A percentile compares a stretch with the other conserved stretches of the same genome.
Conservation (phyloP, 2,888 invertebrate species). For the Hipparchia sbordonii region DNA sequence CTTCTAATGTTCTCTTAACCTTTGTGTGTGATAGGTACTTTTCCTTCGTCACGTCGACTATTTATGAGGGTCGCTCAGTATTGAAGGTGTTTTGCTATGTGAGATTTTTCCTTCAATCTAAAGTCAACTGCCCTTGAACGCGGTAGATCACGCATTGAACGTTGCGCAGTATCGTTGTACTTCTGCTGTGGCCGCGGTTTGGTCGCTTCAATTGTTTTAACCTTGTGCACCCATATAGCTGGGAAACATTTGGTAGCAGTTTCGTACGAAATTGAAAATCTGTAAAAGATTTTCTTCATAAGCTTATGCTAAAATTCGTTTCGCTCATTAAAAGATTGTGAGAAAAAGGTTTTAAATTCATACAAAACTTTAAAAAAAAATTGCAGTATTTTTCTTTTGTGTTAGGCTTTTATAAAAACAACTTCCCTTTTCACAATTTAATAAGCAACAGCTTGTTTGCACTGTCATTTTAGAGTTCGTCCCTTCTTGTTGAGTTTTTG, state of each 20-base stretch:
- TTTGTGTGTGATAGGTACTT: too few relatives aligned
- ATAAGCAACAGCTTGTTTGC: too few relatives aligned
- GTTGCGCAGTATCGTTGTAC: constrained; percentile 19
- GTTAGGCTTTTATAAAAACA: too few relatives aligned
- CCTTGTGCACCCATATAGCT: constrained; percentile 69
- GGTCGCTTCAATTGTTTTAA: constrained; percentile 66
- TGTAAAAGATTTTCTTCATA: not conserved
- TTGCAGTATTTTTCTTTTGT: too few relatives aligned
- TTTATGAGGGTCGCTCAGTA: not conserved
- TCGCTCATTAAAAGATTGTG: not conserved
- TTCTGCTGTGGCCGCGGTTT: constrained; percentile 55
- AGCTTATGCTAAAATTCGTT: not conserved
- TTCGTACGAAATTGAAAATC: constrained; percentile 39
- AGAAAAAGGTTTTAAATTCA: too few relatives aligned
- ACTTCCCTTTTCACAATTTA: too few relatives aligned
- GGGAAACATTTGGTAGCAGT: constrained; percentile 38
- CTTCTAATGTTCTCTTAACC: too few relatives aligned
- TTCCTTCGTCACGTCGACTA: not conserved
- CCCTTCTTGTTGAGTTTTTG: too few relatives aligned
- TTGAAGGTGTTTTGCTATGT: constrained; percentile 1
- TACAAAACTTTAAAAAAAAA: too few relatives aligned
- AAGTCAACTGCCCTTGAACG: constrained; percentile 26
- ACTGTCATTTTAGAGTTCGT: too few relatives aligned
- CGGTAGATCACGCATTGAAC: constrained; percentile 23
- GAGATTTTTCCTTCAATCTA: constrained; percentile 18